phyloP scores from a whole-genome alignment of 2,797 vertebrate species.

The Enteromius afrohamiltoni region DNA sequence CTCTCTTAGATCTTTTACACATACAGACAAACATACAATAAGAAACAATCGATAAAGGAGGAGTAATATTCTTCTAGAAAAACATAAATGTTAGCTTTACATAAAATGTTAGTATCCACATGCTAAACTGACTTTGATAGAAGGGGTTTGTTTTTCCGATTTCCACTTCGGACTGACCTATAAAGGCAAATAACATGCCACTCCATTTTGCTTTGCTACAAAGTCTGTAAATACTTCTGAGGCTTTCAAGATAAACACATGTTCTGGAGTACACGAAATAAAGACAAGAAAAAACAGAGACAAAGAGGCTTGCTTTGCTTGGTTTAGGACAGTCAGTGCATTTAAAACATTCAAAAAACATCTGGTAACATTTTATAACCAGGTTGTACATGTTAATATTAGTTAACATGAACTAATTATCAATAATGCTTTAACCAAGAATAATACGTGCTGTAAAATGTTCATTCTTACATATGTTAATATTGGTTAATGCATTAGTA shows the following conservation, averaged over 20 bases:
- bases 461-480: not conserved
- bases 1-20: conserved; percentile 51
- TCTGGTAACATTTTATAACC: conserved; percentile 20
- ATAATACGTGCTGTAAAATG: not conserved
- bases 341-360: conserved; percentile 38
- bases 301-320: conserved; percentile 18
- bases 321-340: conserved; percentile 41
- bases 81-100: conserved; percentile 85
- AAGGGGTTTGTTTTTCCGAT: conserved; percentile 73
- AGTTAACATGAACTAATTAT: not conserved
- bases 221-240: conserved; percentile 86
- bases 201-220: conserved; percentile 72
- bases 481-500: conserved; percentile 2
- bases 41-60: conserved; percentile 72
- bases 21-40: conserved; percentile 72
- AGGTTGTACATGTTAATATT: conserved; percentile 19
- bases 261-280: conserved; percentile 55
- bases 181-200: conserved; percentile 41
- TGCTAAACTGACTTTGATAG: conserved; percentile 80
- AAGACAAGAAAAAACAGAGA: conserved; percentile 53
- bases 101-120: conserved; percentile 91
- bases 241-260: conserved; percentile 75
- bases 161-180: conserved; percentile 68
- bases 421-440: not conserved
- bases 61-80: conserved; percentile 66